A percentile compares a stretch with the other conserved stretches of the same genome.
These are phyloP conservation scores for Pachliopta kotzebuea DNA, from an alignment of 2,888 invertebrate species.

Conservation along the genomic window DNA sequence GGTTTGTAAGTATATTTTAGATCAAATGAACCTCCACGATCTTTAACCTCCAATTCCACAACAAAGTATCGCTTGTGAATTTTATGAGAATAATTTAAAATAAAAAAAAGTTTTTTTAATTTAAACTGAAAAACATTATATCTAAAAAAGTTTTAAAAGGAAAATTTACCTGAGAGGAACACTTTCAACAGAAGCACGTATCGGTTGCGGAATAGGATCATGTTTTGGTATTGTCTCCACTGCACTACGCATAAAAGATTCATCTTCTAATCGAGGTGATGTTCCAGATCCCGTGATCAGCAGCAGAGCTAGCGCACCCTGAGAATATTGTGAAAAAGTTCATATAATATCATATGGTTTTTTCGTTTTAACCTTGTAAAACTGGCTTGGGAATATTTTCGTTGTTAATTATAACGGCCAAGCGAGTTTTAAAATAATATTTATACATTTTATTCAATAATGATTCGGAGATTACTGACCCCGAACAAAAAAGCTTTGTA, in stretches of 20 bases:
- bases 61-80: no score
- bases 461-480: slow-evolving; percentile 61
- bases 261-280: slow-evolving; percentile 54
- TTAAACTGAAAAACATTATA: no score
- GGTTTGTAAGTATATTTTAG: no score
- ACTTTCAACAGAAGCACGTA: slow-evolving; percentile 89
- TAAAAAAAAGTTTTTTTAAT: no score
- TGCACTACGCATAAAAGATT: slow-evolving; percentile 56
- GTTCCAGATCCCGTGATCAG: slow-evolving; percentile 51
- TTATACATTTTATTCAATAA: slow-evolving; percentile 55
- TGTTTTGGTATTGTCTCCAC: slow-evolving; percentile 68
- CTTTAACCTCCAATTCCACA: no score
- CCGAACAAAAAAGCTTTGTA: slow-evolving; percentile 51
- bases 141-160: no score
- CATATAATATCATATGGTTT: background rate
- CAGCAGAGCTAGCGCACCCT: slow-evolving; percentile 53
- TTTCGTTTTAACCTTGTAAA: background rate
- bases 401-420: slow-evolving; percentile 43
- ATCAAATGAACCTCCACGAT: no score
- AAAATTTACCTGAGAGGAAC: slow-evolving; percentile 75
- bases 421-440: slow-evolving; percentile 54
- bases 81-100: no score
- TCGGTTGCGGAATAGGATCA: slow-evolving; percentile 74
- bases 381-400: slow-evolving; percentile 36
- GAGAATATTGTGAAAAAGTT: slow-evolving; percentile 27